Evolutionary conservation across 2,797 vertebrate genomes (phyloP).

Genomic region (Luscinia megarhynchos): DNA sequence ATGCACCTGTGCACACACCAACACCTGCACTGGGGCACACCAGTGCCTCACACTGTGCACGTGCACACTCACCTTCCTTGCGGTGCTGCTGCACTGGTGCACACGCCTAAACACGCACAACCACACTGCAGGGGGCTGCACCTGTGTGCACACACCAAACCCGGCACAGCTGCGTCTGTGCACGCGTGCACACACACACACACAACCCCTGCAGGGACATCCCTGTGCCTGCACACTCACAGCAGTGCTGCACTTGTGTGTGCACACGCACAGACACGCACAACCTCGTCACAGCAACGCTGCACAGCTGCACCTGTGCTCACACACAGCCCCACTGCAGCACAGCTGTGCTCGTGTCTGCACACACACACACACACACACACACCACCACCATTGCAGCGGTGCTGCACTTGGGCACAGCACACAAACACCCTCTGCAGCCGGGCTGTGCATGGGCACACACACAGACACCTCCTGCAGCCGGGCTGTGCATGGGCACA

Average conservation of each 20-base stretch:
- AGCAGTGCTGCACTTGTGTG: neutral
- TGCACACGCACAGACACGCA: neutral
- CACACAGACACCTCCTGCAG: neutral
- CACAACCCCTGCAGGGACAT: neutral
- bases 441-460: neutral
- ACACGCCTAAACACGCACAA: fast-evolving
- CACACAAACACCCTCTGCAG: neutral
- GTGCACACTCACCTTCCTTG: fast-evolving
- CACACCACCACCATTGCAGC: neutral
- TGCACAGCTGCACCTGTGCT: neutral
- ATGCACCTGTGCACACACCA: too few relatives aligned
- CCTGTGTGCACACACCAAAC: fast-evolving
- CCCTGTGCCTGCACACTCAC: neutral
- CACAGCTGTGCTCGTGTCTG: neutral
- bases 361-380: neutral
- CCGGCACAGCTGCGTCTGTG: neutral
- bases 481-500: neutral
- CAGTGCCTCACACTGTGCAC: too few relatives aligned
- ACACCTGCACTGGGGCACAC: neutral
- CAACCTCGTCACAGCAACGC: neutral
- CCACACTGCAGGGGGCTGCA: neutral
- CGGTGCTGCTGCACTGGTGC: neutral
- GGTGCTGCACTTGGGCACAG: neutral
- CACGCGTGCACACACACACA: neutral
- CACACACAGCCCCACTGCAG: neutral